Evolutionary conservation across 2,113 vertebrate species (phyloP).

Genomic region (Entomyzon cyanotis): DNA sequence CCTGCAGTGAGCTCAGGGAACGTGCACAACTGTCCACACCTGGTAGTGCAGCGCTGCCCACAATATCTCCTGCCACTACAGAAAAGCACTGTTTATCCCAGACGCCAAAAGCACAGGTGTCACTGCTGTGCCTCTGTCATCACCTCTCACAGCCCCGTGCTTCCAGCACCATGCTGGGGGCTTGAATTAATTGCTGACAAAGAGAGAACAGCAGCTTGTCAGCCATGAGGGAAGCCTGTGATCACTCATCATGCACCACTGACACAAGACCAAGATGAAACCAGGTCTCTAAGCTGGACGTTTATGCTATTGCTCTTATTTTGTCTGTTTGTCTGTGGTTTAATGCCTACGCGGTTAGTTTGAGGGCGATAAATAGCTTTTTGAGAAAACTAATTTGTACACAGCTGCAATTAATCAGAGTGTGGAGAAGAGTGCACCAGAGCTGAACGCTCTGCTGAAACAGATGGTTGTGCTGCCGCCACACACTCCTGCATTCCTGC

Average conservation of each 20-base stretch:
- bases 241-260: not conserved
- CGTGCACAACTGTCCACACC: not conserved
- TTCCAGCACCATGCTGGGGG: not conserved
- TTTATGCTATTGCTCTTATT: not conserved
- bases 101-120: not conserved
- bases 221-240: not conserved
- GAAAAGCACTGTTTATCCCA: not conserved
- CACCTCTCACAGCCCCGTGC: not conserved
- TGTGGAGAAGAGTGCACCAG: not conserved
- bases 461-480: not conserved
- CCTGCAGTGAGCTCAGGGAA: not conserved
- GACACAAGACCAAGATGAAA: not conserved
- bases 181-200: conserved; percentile 32
- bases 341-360: conserved; percentile 53
- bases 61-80: not conserved
- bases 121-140: not conserved
- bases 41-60: not conserved
- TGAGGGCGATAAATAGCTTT: conserved; percentile 62
- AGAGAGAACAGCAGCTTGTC: not conserved
- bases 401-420: conserved; percentile 62
- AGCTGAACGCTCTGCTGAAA: conserved; percentile 39
- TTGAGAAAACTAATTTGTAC: conserved; percentile 63
- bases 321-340: conserved; percentile 9
- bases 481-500: not conserved
- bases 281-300: not conserved